phyloP scores from a whole-genome alignment of 1,140 invertebrate species.

The Drosophila busckii region DNA sequence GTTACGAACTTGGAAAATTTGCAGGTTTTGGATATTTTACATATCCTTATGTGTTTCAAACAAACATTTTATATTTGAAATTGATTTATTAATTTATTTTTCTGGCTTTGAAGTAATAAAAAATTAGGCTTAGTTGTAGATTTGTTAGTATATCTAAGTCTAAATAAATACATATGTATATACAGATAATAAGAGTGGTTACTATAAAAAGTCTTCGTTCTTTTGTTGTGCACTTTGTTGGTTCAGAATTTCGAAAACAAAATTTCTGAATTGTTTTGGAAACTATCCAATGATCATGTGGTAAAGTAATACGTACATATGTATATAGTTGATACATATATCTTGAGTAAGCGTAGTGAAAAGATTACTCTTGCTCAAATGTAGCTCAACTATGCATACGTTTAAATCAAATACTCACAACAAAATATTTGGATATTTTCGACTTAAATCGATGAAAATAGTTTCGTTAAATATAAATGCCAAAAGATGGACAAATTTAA shows the following conservation, averaged over 20 bases:
- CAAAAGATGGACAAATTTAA: conserved; percentile 13
- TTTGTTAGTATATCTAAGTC: conserved; percentile 36
- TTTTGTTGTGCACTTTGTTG: conserved; percentile 35
- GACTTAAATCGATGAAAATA: neutral
- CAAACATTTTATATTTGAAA: neutral
- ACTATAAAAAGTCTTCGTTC: conserved; percentile 35
- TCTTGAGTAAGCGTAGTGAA: conserved; percentile 5
- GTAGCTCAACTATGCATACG: conserved; percentile 1
- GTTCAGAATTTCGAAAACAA: conserved; percentile 28
- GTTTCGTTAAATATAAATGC: conserved; percentile 22
- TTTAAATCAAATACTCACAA: conserved; percentile 2
- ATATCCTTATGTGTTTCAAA: neutral
- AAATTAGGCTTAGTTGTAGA: conserved; percentile 33
- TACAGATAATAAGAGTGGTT: conserved; percentile 40
- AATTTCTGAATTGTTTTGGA: conserved; percentile 25
- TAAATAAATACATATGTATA: conserved; percentile 41
- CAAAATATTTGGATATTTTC: conserved; percentile 8
- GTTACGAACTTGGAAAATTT: neutral
- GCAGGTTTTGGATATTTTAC: neutral
- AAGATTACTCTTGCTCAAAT: conserved; percentile 1
- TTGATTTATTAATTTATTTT: conserved; percentile 13
- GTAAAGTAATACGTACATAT: conserved; percentile 9
- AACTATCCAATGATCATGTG: conserved; percentile 7
- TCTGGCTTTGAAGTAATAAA: conserved; percentile 23
- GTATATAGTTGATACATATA: neutral